Evolutionary conservation across 2,888 invertebrate species (phyloP), one percentile per base, ranked within the genome.

Genomic region (Petrolisthes cinctipes): DNA sequence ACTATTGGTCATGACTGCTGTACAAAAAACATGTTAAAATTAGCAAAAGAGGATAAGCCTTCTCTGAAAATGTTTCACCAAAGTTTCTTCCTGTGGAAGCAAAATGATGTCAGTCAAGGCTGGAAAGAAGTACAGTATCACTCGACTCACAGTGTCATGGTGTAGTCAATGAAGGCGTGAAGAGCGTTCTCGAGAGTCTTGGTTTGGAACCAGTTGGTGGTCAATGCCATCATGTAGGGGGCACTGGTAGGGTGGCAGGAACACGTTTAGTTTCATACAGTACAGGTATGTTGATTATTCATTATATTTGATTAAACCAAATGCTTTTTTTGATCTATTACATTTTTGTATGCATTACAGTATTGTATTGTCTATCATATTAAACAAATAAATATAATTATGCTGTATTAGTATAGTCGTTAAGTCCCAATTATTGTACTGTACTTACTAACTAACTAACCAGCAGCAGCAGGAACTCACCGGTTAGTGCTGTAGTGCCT

Each of bases 171-270:
- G 93, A 98, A 98, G 93, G 97, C 97, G 91, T 96, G 96, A 1
- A 98, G 93, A 37, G 97, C 97, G 88, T 94, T 94, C 92, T 97
- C 97, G 14, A 97, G 93, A 92, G 95, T 96, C 92, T 96, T 97
- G 91, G 96, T 97, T 92, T 96, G 97, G 94, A 98, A 98, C 98
- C 98, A 98, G 93, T 97, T 98, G 0, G 98, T 98, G 92, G 98
- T 98, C 95, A 97, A 96, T 0, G 97, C 95, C 97, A 97, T 97
- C 97, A 97, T 97, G 93, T 97, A 97, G 0, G 90, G 97, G 97
- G 0, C 97, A 97, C 90, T 90, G 88, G 14, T 14, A 56, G 20
- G 11, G 57, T 3, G 75, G 14, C 11, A 51, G 37, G 37, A 37
- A 2, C 37, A 37, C 37, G 2, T 37, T 37, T 37, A 71, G 68